Percentiles rank a stretch among this genome's conserved stretches.
phyloP scores from a whole-genome alignment of 2,797 vertebrate genomes.

The Oreortyx pictus region DNA sequence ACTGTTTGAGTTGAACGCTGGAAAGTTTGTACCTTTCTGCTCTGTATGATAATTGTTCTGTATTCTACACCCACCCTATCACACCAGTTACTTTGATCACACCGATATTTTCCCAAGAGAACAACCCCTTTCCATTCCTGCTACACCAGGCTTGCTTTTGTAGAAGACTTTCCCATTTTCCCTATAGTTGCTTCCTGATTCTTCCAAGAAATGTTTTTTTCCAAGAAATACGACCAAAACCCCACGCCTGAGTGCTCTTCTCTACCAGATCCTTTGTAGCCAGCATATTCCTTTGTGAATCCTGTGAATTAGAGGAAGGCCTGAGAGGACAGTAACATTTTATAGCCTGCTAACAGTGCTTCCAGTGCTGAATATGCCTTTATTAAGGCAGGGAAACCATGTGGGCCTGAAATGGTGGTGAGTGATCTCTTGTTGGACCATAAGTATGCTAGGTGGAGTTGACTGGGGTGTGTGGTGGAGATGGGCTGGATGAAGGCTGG shows the following conservation, averaged over 20 bases:
- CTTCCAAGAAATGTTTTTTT: not conserved
- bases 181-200: not conserved
- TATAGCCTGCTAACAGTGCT: not conserved
- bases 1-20: slow-evolving; percentile 6
- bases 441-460: not conserved
- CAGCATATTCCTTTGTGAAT: accelerated
- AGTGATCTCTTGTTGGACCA: not conserved
- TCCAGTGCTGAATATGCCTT: not conserved
- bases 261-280: not conserved
- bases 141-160: not conserved
- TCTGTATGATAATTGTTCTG: not conserved
- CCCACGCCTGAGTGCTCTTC: accelerated
- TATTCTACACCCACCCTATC: not conserved
- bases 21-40: slow-evolving; percentile 16
- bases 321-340: not conserved
- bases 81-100: not conserved
- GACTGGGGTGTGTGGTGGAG: not conserved
- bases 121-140: not conserved
- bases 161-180: not conserved
- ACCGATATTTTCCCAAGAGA: not conserved
- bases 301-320: not conserved
- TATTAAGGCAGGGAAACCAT: accelerated
- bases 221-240: not conserved
- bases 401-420: not conserved
- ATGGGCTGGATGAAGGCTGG: accelerated